Base-by-base conservation (phyloP, 2,888 invertebrate species). In the Caenorhabditis auriculariae region DNA sequence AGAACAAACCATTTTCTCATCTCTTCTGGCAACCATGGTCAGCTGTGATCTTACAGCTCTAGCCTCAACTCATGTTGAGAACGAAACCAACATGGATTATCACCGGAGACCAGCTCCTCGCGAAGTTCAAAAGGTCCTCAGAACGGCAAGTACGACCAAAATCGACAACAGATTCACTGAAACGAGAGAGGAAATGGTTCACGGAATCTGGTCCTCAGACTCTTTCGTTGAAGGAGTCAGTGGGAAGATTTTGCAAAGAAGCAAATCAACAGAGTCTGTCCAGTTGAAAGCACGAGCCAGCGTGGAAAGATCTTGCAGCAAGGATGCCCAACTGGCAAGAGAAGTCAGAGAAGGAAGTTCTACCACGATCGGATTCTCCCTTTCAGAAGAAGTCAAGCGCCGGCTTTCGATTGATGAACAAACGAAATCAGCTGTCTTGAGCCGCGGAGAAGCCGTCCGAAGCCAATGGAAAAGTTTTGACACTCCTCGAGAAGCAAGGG, bases 41-140 rank as follows among this genome's bases (percentile, higher is more conserved):
- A 62, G 54, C 21, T 62, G 62, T 28, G 62, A 62, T 54, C 41
- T 62, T 17, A 52, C 45, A 5, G 50, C 62, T 27, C 57, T 62
- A 58, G 62, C 62, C 6, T 44, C 58, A 27, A 46, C 57, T 6
- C 56, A 61, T 29, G 50, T 61, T 35, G 46, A 54, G 44, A 24
- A 47, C 1, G 57, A 50, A 29, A 47, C 44, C 21, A 56, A 61
- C 21, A 58, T 58, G 26, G 62, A 62, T 26, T 62, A 62, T 24
- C 52, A 51, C 24, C 21, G 59, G 21, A 37, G 55, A n/a, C 66
- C 61, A 12, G 52, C 66, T n/a, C 61, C 55, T 17, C 54, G 54
- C 5, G 28, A 47, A n/a, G 35, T 61, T 2, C 51, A 59, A n/a
- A n/a, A n/a, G n/a, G n/a, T n/a, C n/a, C n/a, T n/a, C n/a, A n/a